Percentiles rank a stretch among this genome's conserved stretches.
phyloP scores from a whole-genome alignment of 2,113 vertebrate genomes.

The Mastomys natalensis region DNA sequence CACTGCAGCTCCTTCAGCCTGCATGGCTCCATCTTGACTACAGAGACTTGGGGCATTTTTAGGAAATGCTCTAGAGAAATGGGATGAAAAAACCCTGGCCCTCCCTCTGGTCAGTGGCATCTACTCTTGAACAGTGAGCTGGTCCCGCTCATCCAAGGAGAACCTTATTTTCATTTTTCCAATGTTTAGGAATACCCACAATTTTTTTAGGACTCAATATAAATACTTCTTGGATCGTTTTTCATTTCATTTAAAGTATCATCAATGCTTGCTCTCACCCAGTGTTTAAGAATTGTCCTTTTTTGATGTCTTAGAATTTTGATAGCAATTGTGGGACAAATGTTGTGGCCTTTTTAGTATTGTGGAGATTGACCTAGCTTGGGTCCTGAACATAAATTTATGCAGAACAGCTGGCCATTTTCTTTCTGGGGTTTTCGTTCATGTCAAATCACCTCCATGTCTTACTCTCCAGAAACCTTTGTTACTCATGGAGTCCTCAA shows the following conservation, averaged over 20 bases:
- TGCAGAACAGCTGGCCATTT: not conserved
- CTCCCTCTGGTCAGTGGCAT: not conserved
- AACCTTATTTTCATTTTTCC: constrained; percentile 33
- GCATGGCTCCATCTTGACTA: constrained; percentile 13
- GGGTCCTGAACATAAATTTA: not conserved
- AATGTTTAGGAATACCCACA: not conserved
- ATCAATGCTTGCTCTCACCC: not conserved
- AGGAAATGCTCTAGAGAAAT: constrained; percentile 38
- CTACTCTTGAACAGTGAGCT: not conserved
- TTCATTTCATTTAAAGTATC: constrained; percentile 18
- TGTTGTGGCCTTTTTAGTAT: not conserved
- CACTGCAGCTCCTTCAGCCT: not conserved
- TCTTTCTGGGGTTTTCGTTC: constrained; percentile 14
- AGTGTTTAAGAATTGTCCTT: not conserved
- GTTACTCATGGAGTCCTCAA: not conserved
- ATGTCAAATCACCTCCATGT: not conserved
- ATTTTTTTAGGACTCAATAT: not conserved
- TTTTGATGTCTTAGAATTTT: not conserved
- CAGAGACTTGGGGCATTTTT: constrained; percentile 14
- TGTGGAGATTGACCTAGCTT: constrained; percentile 11
- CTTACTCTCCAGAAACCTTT: constrained; percentile 8
- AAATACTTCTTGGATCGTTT: not conserved
- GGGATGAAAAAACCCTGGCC: not conserved
- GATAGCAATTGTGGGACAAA: not conserved
- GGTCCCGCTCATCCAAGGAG: not conserved